Evolutionary conservation across 2,888 invertebrate genomes (phyloP), one percentile per base, ranked within the genome.

Genomic region (Cryptophagus acutangulus): DNA sequence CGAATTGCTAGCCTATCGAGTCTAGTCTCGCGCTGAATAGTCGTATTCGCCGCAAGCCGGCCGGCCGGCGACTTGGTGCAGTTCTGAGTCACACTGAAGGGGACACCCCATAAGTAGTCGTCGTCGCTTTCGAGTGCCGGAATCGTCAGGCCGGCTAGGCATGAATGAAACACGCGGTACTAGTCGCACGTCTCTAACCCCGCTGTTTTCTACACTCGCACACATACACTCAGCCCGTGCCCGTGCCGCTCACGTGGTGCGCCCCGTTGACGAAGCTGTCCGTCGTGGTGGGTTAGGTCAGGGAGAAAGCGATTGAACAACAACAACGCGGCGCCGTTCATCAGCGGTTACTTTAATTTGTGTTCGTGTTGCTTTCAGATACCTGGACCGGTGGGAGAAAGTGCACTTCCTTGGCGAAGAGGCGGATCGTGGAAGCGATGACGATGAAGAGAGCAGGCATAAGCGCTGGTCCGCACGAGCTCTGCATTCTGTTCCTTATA

Each of bases 371-470:
- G 41, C 36, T 66, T 67, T 17, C 67, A 79, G 79, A 59, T 78
- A 79, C 69, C 72, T 90, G 67, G 85, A 83, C 63, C 83, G 90
- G 62, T 96, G 91, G 74, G 95, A 96, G 70, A 82, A 89, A 62
- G 82, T 91, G 8, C 87, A 82, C 37, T 93, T 86, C 58, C 79
- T 91, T 16, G 93, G 93, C 2, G 86, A 94, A 62, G 94, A 94
- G 65, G 86, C 84, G 5, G 89, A 91, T 59, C 77, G 81, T 29
- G 74, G 76, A 29, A 80, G 81, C 55, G 88, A 87, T 43, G 88
- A 90, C 55, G 86, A 87, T 48, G 79, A 88, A 58, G 76, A 82
- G 41, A 77, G 81, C 36, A 77, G 90, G 12, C 83, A 82, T 58
- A 77, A 81, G 49, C 76, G 82, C 47, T 77, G 81, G 74, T 75